Percentiles rank a stretch among this genome's conserved stretches.
Evolutionary conservation across 2,113 vertebrate genomes (phyloP).

Genomic region (Dicerorhinus sumatrensis): DNA sequence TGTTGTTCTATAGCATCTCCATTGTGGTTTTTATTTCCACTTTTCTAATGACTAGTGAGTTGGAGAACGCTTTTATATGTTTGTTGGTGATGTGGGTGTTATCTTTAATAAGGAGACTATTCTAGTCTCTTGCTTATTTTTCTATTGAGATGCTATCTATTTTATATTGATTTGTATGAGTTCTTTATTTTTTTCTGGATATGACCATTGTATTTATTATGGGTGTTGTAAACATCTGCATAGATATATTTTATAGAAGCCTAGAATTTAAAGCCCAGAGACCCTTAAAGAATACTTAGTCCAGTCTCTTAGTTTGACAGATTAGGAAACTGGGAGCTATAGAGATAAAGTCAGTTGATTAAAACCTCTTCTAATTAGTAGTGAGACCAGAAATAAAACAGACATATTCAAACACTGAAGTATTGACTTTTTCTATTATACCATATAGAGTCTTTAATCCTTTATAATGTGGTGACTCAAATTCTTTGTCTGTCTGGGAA

Average conservation of each 20-base stretch:
- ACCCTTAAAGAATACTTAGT: neutral
- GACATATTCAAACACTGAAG: neutral
- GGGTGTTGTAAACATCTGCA: neutral
- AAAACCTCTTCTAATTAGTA: neutral
- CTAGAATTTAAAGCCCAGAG: neutral
- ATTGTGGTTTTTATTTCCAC: neutral
- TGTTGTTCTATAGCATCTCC: neutral
- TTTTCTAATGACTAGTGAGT: neutral
- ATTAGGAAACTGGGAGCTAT: neutral
- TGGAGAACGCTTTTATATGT: neutral
- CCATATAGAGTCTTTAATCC: neutral
- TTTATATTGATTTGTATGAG: neutral
- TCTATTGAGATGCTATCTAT: neutral
- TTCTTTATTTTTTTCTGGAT: neutral
- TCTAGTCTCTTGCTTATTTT: conserved; percentile 1
- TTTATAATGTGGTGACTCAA: neutral
- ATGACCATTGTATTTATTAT: neutral
- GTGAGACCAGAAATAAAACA: conserved; percentile 28
- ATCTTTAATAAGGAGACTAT: neutral
- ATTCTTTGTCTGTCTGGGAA: neutral
- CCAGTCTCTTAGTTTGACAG: neutral
- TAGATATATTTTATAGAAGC: neutral
- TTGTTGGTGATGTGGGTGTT: neutral
- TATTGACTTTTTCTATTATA: neutral
- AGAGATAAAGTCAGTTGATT: neutral